phyloP scores from a whole-genome alignment of 2,888 invertebrate species.

The Drosophila subsilvestris region DNA sequence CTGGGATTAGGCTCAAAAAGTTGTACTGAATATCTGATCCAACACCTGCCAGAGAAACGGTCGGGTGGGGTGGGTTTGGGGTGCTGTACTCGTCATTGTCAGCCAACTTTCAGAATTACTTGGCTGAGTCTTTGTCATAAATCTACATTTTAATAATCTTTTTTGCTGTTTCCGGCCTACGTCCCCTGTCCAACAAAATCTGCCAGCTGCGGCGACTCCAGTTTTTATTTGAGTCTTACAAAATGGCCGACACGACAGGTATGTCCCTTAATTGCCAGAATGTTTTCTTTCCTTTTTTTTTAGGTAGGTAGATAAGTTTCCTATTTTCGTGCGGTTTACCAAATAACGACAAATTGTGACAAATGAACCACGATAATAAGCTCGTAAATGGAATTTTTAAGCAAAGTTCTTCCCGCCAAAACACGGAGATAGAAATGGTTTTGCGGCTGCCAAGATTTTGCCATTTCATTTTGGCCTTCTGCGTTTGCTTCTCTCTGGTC shows the following conservation, averaged over 20 bases:
- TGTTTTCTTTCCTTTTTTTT: constrained; percentile 4
- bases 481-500: constrained; percentile 39
- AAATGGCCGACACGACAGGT: constrained; percentile 38
- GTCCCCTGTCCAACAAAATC: constrained; percentile 9
- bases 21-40: not conserved
- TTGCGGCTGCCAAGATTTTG: constrained; percentile 63
- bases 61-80: no score
- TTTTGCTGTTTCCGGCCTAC: constrained; percentile 10
- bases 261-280: constrained; percentile 7
- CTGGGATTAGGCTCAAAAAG: not conserved
- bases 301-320: not conserved
- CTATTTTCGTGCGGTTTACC: constrained; percentile 11
- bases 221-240: constrained; percentile 43
- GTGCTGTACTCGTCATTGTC: constrained; percentile 42
- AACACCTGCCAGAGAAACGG: no score
- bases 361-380: constrained; percentile 49
- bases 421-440: not conserved
- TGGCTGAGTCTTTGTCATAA: constrained; percentile 71
- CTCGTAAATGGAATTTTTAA: constrained; percentile 52
- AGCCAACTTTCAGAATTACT: constrained; percentile 62
- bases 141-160: constrained; percentile 71
- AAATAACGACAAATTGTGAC: constrained; percentile 42
- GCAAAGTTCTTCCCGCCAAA: constrained; percentile 29
- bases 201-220: constrained; percentile 36
- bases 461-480: constrained; percentile 29